These are phyloP conservation scores for Drosophila insularis DNA, from an alignment of 1,140 invertebrate genomes.

Conservation along the genomic window DNA sequence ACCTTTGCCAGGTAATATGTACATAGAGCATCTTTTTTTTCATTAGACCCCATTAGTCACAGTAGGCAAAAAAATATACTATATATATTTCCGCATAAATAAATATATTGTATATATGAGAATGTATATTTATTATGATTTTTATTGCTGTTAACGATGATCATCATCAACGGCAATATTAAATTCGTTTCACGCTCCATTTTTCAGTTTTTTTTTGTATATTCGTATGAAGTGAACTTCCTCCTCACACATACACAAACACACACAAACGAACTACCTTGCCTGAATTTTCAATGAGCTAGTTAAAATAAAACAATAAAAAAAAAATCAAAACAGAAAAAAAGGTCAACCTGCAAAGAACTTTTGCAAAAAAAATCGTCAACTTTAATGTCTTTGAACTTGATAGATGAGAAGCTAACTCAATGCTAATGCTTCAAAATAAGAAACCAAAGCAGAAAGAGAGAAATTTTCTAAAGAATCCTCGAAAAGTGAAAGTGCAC, in stretches of 20 bases:
- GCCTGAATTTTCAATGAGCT: conserved; percentile 27
- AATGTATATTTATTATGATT: conserved; percentile 55
- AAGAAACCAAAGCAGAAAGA: not conserved
- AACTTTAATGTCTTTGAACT: conserved; percentile 42
- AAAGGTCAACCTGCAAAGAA: conserved; percentile 66
- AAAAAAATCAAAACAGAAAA: conserved; percentile 15
- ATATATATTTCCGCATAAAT: conserved; percentile 23
- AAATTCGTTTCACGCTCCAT: conserved; percentile 72
- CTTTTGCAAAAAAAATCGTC: conserved; percentile 27
- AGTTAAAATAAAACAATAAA: conserved; percentile 10
- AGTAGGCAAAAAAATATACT: conserved; percentile 1
- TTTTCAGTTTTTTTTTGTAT: conserved; percentile 55
- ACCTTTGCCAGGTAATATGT: not conserved
- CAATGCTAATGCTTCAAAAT: not conserved
- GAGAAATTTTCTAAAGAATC: not conserved
- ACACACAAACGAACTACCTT: conserved; percentile 36
- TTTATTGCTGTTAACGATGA: conserved; percentile 49
- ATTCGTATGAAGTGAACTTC: conserved; percentile 60
- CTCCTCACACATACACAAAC: conserved; percentile 64
- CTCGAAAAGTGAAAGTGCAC: not conserved
- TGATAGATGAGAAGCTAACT: conserved; percentile 23
- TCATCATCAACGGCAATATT: conserved; percentile 47
- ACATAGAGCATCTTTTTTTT: conserved; percentile 8
- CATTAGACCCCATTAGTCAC: not conserved
- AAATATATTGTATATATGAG: conserved; percentile 24